A percentile compares a stretch with the other conserved stretches of the same genome.
phyloP scores from a whole-genome alignment of 2,888 invertebrate genomes.

The Atherix ibis region DNA sequence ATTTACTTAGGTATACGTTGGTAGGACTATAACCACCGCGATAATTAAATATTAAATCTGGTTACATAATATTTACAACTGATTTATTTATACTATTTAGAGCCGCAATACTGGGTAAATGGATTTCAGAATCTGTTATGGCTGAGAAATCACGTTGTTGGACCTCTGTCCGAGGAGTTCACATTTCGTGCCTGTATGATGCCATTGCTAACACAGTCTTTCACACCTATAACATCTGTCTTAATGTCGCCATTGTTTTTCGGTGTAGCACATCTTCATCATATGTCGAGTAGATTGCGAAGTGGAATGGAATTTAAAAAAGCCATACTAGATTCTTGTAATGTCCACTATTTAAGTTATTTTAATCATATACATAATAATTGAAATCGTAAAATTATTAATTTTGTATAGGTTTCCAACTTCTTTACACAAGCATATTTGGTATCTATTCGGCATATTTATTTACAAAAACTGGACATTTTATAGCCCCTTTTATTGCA shows the following conservation, averaged over 20 bases:
- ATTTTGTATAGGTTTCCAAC: slow-evolving; percentile 57
- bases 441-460: slow-evolving; percentile 90
- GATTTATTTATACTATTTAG: slow-evolving; percentile 28
- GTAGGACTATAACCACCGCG: neutral
- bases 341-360: slow-evolving; percentile 13
- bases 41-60: too few relatives aligned
- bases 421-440: slow-evolving; percentile 80
- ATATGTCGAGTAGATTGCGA: slow-evolving; percentile 64
- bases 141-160: slow-evolving; percentile 79
- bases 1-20: slow-evolving; percentile 43
- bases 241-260: slow-evolving; percentile 82
- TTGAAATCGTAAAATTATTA: slow-evolving; percentile 3
- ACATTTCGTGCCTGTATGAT: slow-evolving; percentile 92
- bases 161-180: slow-evolving; percentile 89
- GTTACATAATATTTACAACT: neutral
- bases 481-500: slow-evolving; percentile 71
- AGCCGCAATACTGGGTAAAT: slow-evolving; percentile 54
- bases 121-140: slow-evolving; percentile 61
- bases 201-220: slow-evolving; percentile 71
- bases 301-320: slow-evolving; percentile 51
- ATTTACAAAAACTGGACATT: slow-evolving; percentile 79
- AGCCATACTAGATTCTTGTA: slow-evolving; percentile 58
- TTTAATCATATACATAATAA: slow-evolving; percentile 7
- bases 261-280: slow-evolving; percentile 88
- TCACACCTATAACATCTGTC: slow-evolving; percentile 56